Conservation (phyloP, 2,888 invertebrate genomes). For the Pediacus dermestoides region DNA sequence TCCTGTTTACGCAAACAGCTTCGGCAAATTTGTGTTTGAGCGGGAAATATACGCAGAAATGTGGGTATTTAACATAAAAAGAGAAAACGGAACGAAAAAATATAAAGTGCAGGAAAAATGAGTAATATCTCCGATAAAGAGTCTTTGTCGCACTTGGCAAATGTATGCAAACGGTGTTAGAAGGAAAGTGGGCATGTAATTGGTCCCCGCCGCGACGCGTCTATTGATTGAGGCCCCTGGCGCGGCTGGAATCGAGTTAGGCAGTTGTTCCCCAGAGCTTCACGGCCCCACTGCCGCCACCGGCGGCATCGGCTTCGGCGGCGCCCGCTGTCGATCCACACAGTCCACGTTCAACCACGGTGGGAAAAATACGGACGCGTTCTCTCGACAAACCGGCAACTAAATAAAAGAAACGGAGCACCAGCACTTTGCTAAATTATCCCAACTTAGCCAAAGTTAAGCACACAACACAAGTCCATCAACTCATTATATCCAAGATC, state of each 20-base stretch:
- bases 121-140: conserved; percentile 32
- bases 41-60: no score
- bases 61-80: no score
- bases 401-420: no score
- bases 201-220: conserved; percentile 51
- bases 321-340: conserved; percentile 4
- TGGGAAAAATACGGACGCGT: no score
- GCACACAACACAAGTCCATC: no score
- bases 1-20: no score
- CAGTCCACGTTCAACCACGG: conserved; percentile 2
- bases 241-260: conserved; percentile 50
- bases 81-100: no score
- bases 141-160: conserved; percentile 39
- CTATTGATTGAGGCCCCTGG: conserved; percentile 52
- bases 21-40: no score
- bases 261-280: conserved; percentile 45
- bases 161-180: conserved; percentile 55
- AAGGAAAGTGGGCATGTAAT: conserved; percentile 55
- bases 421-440: no score
- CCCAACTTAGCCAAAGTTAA: no score
- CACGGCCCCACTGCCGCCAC: conserved; percentile 19
- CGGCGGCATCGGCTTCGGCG: conserved; percentile 1
- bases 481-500: no score
- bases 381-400: no score
- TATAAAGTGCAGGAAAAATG: conserved; percentile 23